Base-by-base conservation (phyloP, 1,140 invertebrate genomes). In the Achatina immaculata region DNA sequence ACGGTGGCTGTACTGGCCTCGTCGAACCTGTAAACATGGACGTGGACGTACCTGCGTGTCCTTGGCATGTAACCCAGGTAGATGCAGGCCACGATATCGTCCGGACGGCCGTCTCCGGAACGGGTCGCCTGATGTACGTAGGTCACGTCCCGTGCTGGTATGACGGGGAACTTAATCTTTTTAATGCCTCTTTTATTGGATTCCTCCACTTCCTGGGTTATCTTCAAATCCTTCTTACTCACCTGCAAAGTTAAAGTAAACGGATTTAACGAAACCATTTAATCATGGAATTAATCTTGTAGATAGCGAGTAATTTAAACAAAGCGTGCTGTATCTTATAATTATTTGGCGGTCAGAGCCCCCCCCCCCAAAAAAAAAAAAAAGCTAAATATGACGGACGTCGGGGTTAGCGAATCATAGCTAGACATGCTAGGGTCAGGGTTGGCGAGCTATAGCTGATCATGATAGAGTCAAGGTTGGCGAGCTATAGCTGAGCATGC, bases 1-100 rank as follows among this genome's bases (percentile, higher is more conserved):
- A 96, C 93, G 77, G 95, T 93, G 0, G 98, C 97, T 9, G 97
- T 99, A 87, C 97, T 95, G 31, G 97, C 94, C 19, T 96, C 97
- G 90, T 99, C 97, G 91, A 97, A 99, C 91, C 93, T 94, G 92
- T 99, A 99, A 43, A 96, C 97, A 89, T 99, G 97, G 0, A 98
- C 96, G 89, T 99, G 97, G 7, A 97, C 93, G 1, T 94, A 95
- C 24, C 82, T 72, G 84, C 96, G 95, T 0, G 97, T 98, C 42
- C 96, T 94, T 0, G 97, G 96, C 92, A 90, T 90, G 77, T 85
- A 90, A 11, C 89, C 89, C 0, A 90, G 83, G 66, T 87, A 91
- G 83, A 99, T 97, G 91, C 98, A 95, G 89, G 98, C 97, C 90
- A 98, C 98, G 74, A 98, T 95, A 86, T 94, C 85, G 91, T 95